Base-by-base conservation (phyloP, 2,888 invertebrate genomes). In the Tubulanus polymorphus region DNA sequence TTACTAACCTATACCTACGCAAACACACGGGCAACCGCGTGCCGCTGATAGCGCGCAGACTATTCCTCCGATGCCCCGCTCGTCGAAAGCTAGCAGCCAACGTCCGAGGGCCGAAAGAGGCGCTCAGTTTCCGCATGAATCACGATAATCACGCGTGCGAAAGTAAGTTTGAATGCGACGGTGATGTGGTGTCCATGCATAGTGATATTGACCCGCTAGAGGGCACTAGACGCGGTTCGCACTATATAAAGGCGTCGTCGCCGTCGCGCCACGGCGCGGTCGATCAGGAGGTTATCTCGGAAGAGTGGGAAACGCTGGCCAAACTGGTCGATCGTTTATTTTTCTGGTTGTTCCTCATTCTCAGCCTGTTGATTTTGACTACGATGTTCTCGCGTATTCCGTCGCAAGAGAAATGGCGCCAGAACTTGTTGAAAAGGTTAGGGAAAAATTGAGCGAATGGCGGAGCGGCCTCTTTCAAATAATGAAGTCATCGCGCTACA, bases 311-410 rank as follows among this genome's bases (percentile, higher is more conserved):
- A 23, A 49, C 63, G 37, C 60, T 66, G 12, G 64, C 69, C 30
- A 57, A 61, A 49, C 59, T 63, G 25, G 56, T 59, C 30, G 67
- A 70, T 45, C 60, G 66, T 10, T 48, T 64, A 37, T 70, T 69
- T 48, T 65, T 69, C 58, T 69, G 69, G 67, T 35, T 68, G n/a
- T 69, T 69, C 55, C 23, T 70, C 12, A 55, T 57, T 15, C 30
- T 70, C 48, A 66, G 66, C 51, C 23, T 59, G 18, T 32, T 52
- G 25, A 59, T 59, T 5, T 61, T 64, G n/a, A 46, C 56, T 1
- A 53, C 53, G 12, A 51, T 67, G 32, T 56, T 67, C 49, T 32
- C 54, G 27, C 45, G 41, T 35, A 54, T 63, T 8, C 61, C 63
- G 8, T 41, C 57, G 23, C 41, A 41, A n/a, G n/a, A n/a, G n/a